These are phyloP conservation scores for Polyommatus icarus DNA, from an alignment of 2,888 invertebrate genomes.

Conservation along the genomic window DNA sequence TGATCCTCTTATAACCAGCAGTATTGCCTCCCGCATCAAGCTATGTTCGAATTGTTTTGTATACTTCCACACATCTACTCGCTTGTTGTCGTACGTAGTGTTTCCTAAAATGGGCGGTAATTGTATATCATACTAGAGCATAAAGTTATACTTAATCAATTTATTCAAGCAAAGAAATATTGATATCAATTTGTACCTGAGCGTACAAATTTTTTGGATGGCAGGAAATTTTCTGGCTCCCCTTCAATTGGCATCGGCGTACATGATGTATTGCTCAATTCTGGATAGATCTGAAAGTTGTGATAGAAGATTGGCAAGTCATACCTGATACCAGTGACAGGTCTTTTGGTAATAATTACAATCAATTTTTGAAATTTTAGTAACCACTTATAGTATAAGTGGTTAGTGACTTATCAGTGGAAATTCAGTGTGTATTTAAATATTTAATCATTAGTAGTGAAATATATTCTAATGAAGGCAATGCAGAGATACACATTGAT, in stretches of 20 bases:
- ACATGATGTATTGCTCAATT: neutral
- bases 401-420: too few species aligned
- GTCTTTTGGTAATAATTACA: too few species aligned
- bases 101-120: neutral
- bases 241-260: neutral
- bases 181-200: neutral
- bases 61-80: neutral
- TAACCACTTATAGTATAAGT: too few species aligned
- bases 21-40: neutral
- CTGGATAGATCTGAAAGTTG: slow-evolving; percentile 32
- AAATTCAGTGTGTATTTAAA: too few species aligned
- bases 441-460: too few species aligned
- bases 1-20: neutral
- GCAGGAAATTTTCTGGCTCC: neutral
- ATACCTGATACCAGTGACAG: too few species aligned
- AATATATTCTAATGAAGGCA: too few species aligned
- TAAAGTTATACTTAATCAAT: too few species aligned
- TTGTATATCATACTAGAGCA: too few species aligned
- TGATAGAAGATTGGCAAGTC: neutral
- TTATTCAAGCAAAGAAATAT: neutral
- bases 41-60: neutral
- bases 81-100: neutral
- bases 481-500: too few species aligned
- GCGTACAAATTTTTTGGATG: neutral
- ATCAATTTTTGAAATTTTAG: too few species aligned